Evolutionary conservation across 2,888 invertebrate species (phyloP), one percentile per base, ranked within the genome.

Genomic region (Petrophora chlorosata): DNA sequence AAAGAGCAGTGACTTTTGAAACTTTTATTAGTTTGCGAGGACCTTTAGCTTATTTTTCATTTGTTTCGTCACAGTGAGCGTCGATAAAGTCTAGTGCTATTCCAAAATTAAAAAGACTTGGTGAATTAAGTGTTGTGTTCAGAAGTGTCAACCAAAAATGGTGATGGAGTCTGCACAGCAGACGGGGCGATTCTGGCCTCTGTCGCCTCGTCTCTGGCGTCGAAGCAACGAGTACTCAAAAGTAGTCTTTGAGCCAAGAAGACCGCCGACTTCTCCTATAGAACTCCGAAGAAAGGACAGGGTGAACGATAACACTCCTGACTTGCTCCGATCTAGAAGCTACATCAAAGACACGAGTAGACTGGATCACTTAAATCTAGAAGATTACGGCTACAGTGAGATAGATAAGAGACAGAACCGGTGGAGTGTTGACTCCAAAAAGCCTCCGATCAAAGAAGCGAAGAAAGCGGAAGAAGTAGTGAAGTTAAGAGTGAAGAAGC

Each of bases 171-270:
- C 86, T 53, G 72, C 82, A 34, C 82, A 85, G 53, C 79, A 77
- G 59, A 76, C 73, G 50, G 84, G 85, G 67, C 79, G 85, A 14
- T 86, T 90, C 55, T 90, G 90, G 90, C 89, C 90, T 16, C 69
- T 90, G 10, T 90, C 89, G 23, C 90, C 90, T 13, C 80, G 86
- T 5, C 66, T 90, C 10, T 90, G 89, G 89, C 80, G 90, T 23
- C 76, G 87, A 42, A 90, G 90, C 69, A 87, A 79, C 61, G 90
- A 90, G 42, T 90, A 86, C 60, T 83, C 88, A 25, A 90, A 88
- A 67, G 82, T 88, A 15, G 88, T 87, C n/a, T 90, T 88, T 69
- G 88, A 87, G 39, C 87, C 87, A 1, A 64, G 89, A 61, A 78
- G 79, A 68, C 88, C 87, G 2, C 85, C 86, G 1, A 66, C 75